phyloP scores from a whole-genome alignment of 2,113 vertebrate genomes.

The Rhineura floridana region DNA sequence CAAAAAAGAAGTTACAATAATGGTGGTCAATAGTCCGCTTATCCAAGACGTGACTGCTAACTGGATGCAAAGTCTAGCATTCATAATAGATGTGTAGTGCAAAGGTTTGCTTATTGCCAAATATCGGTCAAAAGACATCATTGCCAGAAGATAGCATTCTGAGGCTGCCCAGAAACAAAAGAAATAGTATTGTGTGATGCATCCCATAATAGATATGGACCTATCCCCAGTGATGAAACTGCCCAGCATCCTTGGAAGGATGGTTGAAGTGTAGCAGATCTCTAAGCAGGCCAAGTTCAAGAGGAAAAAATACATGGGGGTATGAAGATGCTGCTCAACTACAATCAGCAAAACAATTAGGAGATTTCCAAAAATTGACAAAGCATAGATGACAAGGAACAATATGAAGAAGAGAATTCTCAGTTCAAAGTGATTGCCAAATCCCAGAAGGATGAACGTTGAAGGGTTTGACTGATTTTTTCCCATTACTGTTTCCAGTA shows the following conservation, averaged over 20 bases:
- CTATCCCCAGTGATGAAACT: constrained; percentile 14
- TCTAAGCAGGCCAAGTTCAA: constrained; percentile 11
- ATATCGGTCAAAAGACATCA: constrained; percentile 35
- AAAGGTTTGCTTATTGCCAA: constrained; percentile 56
- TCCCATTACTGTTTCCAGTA: background rate
- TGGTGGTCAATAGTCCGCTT: background rate
- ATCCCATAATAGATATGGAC: constrained; percentile 2
- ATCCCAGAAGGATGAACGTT: constrained; percentile 24
- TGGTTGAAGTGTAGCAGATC: constrained; percentile 16
- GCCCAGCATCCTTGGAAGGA: constrained; percentile 17
- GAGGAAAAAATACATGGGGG: constrained; percentile 61
- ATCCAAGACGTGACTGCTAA: constrained; percentile 14
- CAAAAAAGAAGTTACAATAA: background rate
- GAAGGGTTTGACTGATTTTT: background rate
- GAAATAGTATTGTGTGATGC: constrained; percentile 22
- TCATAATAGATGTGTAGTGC: constrained; percentile 40
- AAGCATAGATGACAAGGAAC: constrained; percentile 39
- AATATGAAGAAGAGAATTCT: constrained; percentile 1
- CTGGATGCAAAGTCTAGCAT: background rate
- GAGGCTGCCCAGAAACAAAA: background rate
- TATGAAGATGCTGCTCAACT: constrained; percentile 44
- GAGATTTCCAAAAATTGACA: constrained; percentile 18
- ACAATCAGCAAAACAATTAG: constrained; percentile 50
- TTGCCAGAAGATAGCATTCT: constrained; percentile 18
- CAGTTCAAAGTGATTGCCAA: constrained; percentile 6